A percentile compares a stretch with the other conserved stretches of the same genome.
phyloP scores from a whole-genome alignment of 2,888 invertebrate species.

The Dryomyza anilis region DNA sequence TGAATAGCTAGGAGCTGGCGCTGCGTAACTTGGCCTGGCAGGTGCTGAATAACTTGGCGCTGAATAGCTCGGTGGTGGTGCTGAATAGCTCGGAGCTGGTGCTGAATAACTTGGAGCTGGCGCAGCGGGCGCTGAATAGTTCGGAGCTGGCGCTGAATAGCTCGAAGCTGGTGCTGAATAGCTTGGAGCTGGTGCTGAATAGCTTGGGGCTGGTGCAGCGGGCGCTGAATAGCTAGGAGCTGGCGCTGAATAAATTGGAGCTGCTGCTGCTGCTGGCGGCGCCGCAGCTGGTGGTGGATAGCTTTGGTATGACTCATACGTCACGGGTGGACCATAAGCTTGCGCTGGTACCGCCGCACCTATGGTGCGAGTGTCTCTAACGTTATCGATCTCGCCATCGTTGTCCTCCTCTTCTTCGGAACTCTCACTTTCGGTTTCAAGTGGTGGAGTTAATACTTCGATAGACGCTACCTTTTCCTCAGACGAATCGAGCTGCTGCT shows the following conservation, averaged over 20 bases:
- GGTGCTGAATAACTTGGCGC: conserved; percentile 29
- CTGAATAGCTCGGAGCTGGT: conserved; percentile 21
- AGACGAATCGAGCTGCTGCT: too few species aligned
- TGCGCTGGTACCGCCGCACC: conserved; percentile 17
- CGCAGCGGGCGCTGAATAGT: conserved; percentile 30
- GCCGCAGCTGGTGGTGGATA: conserved; percentile 20
- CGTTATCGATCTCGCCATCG: background rate
- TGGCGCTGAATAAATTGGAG: conserved; percentile 21
- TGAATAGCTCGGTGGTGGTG: conserved; percentile 24
- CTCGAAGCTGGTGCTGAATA: conserved; percentile 11
- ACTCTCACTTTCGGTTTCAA: too few species aligned
- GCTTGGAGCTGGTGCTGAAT: conserved; percentile 23
- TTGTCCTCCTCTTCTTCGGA: background rate
- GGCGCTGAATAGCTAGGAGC: conserved; percentile 25
- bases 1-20: conserved; percentile 14
- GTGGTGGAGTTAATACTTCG: too few species aligned
- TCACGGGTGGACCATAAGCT: conserved; percentile 10
- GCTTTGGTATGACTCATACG: conserved; percentile 25
- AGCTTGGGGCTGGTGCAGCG: conserved; percentile 1
- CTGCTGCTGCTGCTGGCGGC: conserved; percentile 14
- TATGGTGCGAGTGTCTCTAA: conserved; percentile 16
- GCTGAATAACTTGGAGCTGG: conserved; percentile 24
- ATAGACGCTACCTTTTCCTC: too few species aligned
- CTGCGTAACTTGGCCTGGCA: conserved; percentile 7
- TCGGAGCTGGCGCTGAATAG: conserved; percentile 21